A percentile compares a stretch with the other conserved stretches of the same genome.
Evolutionary conservation across 2,888 invertebrate genomes (phyloP).

Genomic region (Caenorhabditis sp.): DNA sequence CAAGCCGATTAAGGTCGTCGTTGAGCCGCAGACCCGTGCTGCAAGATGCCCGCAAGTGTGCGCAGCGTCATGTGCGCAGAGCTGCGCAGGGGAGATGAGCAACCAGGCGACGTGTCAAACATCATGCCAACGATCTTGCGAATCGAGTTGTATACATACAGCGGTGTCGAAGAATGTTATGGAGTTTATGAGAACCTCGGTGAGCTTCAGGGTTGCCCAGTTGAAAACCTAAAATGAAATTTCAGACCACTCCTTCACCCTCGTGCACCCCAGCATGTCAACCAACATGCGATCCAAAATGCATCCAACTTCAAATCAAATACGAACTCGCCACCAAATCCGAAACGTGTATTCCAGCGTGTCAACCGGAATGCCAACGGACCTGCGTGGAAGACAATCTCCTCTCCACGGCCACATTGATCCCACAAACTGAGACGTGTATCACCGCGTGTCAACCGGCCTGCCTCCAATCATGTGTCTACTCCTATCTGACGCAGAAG

Average conservation of each 20-base stretch:
- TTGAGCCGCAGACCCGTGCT: constrained; percentile 43
- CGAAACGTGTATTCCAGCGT: no score
- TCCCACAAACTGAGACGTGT: constrained; percentile 22
- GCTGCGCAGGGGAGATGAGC: constrained; percentile 33
- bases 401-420: neutral
- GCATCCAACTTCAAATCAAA: constrained; percentile 33
- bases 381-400: neutral
- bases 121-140: constrained; percentile 32
- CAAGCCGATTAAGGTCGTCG: constrained; percentile 30
- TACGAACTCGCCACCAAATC: constrained; percentile 21
- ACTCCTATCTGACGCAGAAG: neutral
- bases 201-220: neutral
- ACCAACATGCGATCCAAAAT: constrained; percentile 40
- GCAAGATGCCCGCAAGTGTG: constrained; percentile 44
- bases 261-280: constrained; percentile 49
- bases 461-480: constrained; percentile 38
- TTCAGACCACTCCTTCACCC: neutral
- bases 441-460: constrained; percentile 37
- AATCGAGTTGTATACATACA: constrained; percentile 43
- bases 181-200: constrained; percentile 32
- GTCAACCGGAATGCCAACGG: no score
- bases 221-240: constrained; percentile 42
- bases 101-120: constrained; percentile 17
- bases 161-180: constrained; percentile 36
- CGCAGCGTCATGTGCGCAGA: constrained; percentile 34